phyloP scores from a whole-genome alignment of 2,113 vertebrate species.

The Alouatta palliata region DNA sequence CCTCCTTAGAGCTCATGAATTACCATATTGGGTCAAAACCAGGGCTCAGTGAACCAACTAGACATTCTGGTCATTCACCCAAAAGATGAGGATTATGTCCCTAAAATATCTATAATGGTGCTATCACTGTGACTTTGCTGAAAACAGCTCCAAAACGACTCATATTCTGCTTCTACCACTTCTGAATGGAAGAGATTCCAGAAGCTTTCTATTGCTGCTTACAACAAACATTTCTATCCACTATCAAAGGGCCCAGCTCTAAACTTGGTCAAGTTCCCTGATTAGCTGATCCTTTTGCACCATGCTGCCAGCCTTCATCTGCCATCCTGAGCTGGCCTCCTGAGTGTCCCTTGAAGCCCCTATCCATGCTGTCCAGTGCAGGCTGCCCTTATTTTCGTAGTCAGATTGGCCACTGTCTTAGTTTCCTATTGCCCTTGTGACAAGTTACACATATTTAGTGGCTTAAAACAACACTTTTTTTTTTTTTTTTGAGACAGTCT shows the following conservation, averaged over 20 bases:
- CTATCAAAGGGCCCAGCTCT: neutral
- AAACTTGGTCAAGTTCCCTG: neutral
- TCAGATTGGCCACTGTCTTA: neutral
- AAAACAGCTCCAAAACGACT: neutral
- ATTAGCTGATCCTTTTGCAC: neutral
- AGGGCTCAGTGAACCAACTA: neutral
- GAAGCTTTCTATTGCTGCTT: neutral
- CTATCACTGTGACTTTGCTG: neutral
- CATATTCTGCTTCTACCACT: neutral
- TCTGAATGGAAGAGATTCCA: neutral
- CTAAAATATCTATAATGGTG: constrained; percentile 6
- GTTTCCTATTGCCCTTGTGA: neutral
- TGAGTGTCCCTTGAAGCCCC: fast-evolving
- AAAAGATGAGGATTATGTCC: neutral
- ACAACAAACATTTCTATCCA: neutral
- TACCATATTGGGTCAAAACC: constrained; percentile 64
- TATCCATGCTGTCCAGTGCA: neutral
- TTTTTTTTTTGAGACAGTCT: too few species aligned
- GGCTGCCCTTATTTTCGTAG: neutral
- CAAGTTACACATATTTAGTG: neutral
- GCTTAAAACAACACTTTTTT: neutral
- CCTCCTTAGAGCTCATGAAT: neutral
- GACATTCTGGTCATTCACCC: neutral
- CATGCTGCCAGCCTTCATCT: neutral
- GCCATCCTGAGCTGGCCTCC: neutral